Base-by-base conservation (phyloP, 2,113 vertebrate species). In the Sciurus niger region DNA sequence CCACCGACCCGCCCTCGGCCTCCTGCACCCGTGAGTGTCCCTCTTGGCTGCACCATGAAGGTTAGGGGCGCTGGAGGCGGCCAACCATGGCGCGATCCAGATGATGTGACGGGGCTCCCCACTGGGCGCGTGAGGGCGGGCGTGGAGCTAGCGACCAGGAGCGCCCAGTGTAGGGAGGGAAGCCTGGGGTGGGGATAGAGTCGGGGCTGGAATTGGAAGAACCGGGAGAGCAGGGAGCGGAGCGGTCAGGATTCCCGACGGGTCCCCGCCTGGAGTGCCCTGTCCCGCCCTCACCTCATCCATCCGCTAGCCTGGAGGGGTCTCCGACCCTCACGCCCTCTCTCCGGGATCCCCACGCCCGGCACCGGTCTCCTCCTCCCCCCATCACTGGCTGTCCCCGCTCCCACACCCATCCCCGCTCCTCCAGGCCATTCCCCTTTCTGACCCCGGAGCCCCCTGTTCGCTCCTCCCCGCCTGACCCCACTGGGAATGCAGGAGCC, bases 21-120 rank as follows among this genome's bases (percentile, higher is more conserved):
- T 99, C 99, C 30, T 99, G 99, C 99, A 99, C 99, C 74, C 98
- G 99, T 99, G 99, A 72, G 99, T 98, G 93, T 11, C 14, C 51
- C 55, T 79, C 53, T 34, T 1, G 78, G 17, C 51, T 11, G 40
- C 53, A 8, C 4, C 6, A 8, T 0, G 14, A 8, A 14, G 73
- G 24, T 68, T 1, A 32, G 17, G 12, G n/a, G 3, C 3, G 48
- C 24, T 37, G 10, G 10, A n/a, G 28, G 58, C 1, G 1, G 34
- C 37, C 22, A 43, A 6, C 5, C 9, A 68, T 16, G 76, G 55
- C 12, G 8, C 16, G 11, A 24, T 60, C 34, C 12, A 43, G 68
- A 55, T 4, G 70, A 43, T 3, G 72, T 40, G 60, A 32, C 17
- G 68, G 74, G 68, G 34, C 12, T 46, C 20, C 1, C 4, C 22